These are phyloP conservation scores for Calliopum simillimum DNA, from an alignment of 2,888 invertebrate species.

Conservation along the genomic window DNA sequence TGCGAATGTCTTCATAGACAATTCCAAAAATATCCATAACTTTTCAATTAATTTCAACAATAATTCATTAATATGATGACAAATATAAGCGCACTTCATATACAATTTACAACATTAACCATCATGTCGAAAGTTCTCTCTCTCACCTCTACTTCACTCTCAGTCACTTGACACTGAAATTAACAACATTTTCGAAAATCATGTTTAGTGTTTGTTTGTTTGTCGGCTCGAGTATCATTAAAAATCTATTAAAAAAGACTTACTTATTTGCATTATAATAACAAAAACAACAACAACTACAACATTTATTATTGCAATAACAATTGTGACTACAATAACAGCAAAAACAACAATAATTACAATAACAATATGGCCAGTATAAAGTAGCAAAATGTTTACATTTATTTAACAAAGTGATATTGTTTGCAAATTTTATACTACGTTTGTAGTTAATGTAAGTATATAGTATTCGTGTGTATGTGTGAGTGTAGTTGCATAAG, in stretches of 20 bases:
- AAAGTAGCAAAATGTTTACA: constrained; percentile 24
- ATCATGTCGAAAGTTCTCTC: background rate
- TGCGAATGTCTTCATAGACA: no score
- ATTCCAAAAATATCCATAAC: no score
- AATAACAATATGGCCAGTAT: constrained; percentile 14
- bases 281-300: constrained; percentile 7
- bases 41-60: no score
- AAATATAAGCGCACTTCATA: no score
- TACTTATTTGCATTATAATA: constrained; percentile 12
- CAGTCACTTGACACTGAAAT: constrained; percentile 43
- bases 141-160: constrained; percentile 7
- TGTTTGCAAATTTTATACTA: constrained; percentile 10
- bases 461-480: background rate
- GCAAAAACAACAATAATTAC: constrained; percentile 29
- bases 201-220: constrained; percentile 22
- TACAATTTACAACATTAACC: no score
- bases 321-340: background rate
- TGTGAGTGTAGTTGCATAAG: background rate
- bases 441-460: background rate
- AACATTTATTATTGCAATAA: constrained; percentile 13
- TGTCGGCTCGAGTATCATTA: constrained; percentile 45
- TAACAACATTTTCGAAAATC: constrained; percentile 50
- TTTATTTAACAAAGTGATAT: background rate
- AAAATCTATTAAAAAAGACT: constrained; percentile 27
- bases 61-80: no score